These are phyloP conservation scores for Peromyscus nudipes DNA, from an alignment of 2,797 vertebrate species.

Conservation along the genomic window DNA sequence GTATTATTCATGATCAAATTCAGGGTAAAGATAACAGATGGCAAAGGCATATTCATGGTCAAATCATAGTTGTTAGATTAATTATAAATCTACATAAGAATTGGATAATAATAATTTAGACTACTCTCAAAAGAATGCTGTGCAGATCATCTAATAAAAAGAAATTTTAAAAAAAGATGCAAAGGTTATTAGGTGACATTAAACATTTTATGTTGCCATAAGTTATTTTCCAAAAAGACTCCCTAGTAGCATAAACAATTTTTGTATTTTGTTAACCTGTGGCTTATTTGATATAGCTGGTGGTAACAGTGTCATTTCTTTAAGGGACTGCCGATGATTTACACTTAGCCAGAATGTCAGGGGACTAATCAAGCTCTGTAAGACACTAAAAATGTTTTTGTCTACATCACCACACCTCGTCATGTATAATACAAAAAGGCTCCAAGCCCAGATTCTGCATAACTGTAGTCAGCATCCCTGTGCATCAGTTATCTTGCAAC, in stretches of 20 bases:
- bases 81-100: slow-evolving; percentile 85
- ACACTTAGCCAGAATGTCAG: slow-evolving; percentile 54
- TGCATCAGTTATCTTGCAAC: background rate
- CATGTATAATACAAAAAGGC: slow-evolving; percentile 15
- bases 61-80: slow-evolving; percentile 86
- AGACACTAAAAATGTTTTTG: slow-evolving; percentile 61
- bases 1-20: slow-evolving; percentile 85
- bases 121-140: slow-evolving; percentile 71
- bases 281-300: slow-evolving; percentile 56
- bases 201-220: slow-evolving; percentile 71
- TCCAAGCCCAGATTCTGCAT: background rate
- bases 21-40: slow-evolving; percentile 84
- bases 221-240: slow-evolving; percentile 69
- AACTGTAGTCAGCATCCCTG: background rate
- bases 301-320: slow-evolving; percentile 59
- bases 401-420: background rate
- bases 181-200: slow-evolving; percentile 76
- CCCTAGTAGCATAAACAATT: slow-evolving; percentile 10
- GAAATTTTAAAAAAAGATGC: slow-evolving; percentile 73
- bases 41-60: slow-evolving; percentile 85
- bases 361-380: background rate
- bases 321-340: slow-evolving; percentile 63
- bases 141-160: slow-evolving; percentile 74
- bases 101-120: slow-evolving; percentile 84
- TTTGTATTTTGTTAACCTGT: slow-evolving; percentile 71